A percentile compares a stretch with the other conserved stretches of the same genome.
Conservation (phyloP, 2,113 vertebrate genomes). For the Catharus bicknelli region DNA sequence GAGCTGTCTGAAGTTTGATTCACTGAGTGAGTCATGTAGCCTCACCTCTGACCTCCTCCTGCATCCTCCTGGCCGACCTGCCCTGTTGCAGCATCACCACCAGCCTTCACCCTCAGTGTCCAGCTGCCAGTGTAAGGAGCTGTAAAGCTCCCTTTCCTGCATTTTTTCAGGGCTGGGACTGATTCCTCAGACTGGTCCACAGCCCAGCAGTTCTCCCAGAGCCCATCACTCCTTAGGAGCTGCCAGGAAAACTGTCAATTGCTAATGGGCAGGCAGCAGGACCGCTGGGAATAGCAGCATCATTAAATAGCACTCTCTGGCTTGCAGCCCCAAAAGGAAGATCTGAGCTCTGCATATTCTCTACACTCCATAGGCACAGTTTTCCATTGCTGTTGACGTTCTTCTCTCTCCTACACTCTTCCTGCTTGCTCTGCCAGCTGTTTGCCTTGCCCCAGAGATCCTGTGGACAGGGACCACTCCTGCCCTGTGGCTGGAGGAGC, state of each 20-base stretch:
- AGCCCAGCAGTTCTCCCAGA: background rate
- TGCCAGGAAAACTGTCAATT: background rate
- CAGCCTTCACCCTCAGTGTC: accelerated
- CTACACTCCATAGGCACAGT: background rate
- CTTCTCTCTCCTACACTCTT: background rate
- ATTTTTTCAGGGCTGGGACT: background rate
- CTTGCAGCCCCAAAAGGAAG: background rate
- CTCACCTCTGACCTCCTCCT: background rate
- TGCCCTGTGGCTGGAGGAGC: background rate
- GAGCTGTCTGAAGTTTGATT: background rate
- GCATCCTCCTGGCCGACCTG: background rate
- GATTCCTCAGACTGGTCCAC: background rate
- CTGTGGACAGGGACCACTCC: background rate
- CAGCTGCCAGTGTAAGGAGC: background rate
- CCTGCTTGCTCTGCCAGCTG: background rate
- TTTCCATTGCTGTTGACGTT: background rate
- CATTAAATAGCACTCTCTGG: background rate
- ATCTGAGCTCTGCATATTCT: background rate
- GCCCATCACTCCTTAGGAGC: background rate
- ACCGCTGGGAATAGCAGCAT: accelerated
- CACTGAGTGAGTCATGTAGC: background rate
- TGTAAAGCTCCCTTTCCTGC: background rate
- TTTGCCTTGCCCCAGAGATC: background rate
- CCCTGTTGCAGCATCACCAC: accelerated
- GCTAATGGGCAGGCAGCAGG: background rate